Percentiles rank a stretch among this genome's conserved stretches.
Evolutionary conservation across 2,888 invertebrate genomes (phyloP).

Genomic region (Tinea semifulvella): DNA sequence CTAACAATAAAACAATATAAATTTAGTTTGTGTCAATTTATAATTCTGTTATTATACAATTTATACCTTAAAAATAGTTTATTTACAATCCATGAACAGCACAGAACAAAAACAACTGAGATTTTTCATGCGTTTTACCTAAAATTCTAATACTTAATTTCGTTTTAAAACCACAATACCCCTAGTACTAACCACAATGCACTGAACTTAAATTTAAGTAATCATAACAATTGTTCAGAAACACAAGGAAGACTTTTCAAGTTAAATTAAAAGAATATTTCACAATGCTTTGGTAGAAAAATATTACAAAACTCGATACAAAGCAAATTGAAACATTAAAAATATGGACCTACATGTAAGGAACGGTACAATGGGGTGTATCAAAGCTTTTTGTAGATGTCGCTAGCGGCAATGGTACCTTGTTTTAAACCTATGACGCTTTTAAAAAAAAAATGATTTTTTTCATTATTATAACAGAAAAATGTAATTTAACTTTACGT

Average conservation of each 20-base stretch:
- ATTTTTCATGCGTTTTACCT: constrained; percentile 36
- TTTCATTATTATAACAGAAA: too few relatives aligned
- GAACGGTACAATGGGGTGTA: too few relatives aligned
- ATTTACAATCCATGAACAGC: constrained; percentile 54
- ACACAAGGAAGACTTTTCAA: constrained; percentile 14
- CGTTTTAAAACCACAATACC: constrained; percentile 10
- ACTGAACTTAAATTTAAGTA: constrained; percentile 20
- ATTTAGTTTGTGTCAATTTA: constrained; percentile 42
- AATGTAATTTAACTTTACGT: too few relatives aligned
- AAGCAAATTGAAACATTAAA: constrained; percentile 6
- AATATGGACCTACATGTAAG: too few relatives aligned
- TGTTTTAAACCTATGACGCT: too few relatives aligned
- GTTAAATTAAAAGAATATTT: constrained; percentile 2
- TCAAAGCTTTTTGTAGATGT: too few relatives aligned
- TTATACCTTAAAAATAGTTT: constrained; percentile 49
- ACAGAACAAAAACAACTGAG: constrained; percentile 56
- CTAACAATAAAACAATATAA: constrained; percentile 26
- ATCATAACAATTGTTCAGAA: constrained; percentile 15
- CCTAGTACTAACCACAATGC: too few relatives aligned
- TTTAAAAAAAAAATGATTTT: too few relatives aligned
- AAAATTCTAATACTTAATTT: constrained; percentile 22
- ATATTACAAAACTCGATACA: constrained; percentile 20
- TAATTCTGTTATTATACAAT: constrained; percentile 60
- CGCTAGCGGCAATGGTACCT: too few relatives aligned
- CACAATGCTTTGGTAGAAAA: constrained; percentile 50